Evolutionary conservation across 2,113 vertebrate species (phyloP), one percentile per base, ranked within the genome.

Genomic region (Willisornis vidua): DNA sequence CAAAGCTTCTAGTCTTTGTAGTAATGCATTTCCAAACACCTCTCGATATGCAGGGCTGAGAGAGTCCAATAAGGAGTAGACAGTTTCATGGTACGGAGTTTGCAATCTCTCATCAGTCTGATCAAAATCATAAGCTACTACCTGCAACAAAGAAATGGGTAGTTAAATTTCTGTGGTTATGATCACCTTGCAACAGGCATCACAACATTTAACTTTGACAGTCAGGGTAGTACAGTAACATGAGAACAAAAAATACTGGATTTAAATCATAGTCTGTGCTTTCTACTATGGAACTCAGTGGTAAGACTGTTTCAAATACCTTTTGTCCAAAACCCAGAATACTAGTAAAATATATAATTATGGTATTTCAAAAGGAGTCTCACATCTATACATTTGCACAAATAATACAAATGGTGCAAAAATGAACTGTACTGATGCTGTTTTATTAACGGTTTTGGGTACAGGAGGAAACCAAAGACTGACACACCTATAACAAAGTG

Each of bases 1-100:
- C 93, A 99, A 97, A 79, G 98, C 98, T 97, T 99, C 99, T 35
- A 99, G 98, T 96, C 99, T 98, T 96, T 99, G 98, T 51, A 99
- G 98, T 23, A 99, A 96, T 23, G 99, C 99, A 9, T 99, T 99
- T 81, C 99, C 99, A 81, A 99, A 99, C 13, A 99, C 99, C 75
- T 99, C 98, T 89, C 99, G 98, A 97, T 99, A 99, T 1, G 99
- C 99, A 4, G 99, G 99, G 97, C 99, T 99, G 92, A 99, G 98
- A 1, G 98, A 98, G 87, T 99, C 99, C 97, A 99, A 94, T 77
- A 99, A 97, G 2, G 99, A 99, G 97, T 99, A 99, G 92, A 99
- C 98, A 8, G 99, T 99, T 97, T 99, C 99, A 7, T 99, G 99
- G 96, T 99, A 99, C 11, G 98, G 99, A 41, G 98, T 98, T 94